These are phyloP conservation scores for Tenualosa ilisha DNA, from an alignment of 2,797 vertebrate species.

Conservation along the genomic window DNA sequence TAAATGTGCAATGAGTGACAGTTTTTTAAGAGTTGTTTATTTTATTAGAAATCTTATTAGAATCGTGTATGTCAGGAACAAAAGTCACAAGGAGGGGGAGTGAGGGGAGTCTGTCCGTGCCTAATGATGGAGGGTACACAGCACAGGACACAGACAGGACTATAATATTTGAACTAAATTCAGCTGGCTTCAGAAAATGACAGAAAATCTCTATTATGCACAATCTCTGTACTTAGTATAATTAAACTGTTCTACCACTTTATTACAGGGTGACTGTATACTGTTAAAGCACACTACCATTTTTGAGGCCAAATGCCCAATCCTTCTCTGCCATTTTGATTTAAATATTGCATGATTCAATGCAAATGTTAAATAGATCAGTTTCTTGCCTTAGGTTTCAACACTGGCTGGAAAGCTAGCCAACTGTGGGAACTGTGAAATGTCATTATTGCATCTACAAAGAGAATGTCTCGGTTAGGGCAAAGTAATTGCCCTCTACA, in stretches of 20 bases:
- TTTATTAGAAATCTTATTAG: background rate
- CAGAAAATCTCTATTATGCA: background rate
- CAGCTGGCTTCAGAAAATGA: background rate
- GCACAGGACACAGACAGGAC: background rate
- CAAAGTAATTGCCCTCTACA: constrained; percentile 1
- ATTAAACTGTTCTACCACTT: background rate
- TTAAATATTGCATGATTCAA: background rate
- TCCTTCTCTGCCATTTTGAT: background rate
- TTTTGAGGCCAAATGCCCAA: background rate
- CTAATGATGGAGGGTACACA: background rate
- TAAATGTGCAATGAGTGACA: background rate
- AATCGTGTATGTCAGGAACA: background rate
- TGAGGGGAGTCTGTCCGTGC: background rate
- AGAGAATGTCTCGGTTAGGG: background rate
- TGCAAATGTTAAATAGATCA: constrained; percentile 16
- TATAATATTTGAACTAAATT: background rate
- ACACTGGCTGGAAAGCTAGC: background rate
- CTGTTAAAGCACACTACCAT: background rate
- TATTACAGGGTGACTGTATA: background rate
- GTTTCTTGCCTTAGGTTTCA: constrained; percentile 1
- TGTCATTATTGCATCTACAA: background rate
- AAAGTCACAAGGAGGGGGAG: background rate
- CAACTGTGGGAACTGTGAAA: background rate
- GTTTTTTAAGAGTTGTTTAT: background rate
- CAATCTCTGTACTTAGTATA: background rate